A percentile compares a stretch with the other conserved stretches of the same genome.
Conservation (phyloP, 2,888 invertebrate species). For the Diplolepis rosae region DNA sequence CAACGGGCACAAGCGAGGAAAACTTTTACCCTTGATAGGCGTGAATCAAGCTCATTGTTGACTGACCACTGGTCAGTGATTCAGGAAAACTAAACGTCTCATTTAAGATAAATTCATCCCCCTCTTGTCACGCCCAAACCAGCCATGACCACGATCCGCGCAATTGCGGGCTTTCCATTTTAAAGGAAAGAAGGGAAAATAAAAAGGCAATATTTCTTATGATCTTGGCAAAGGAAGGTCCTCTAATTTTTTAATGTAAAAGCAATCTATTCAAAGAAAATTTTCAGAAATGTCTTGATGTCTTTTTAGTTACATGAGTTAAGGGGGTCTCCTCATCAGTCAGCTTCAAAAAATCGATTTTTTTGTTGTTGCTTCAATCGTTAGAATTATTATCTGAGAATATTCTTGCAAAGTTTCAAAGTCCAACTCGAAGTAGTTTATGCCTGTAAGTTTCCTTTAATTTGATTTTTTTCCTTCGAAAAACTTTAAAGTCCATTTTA, state of each 20-base stretch:
- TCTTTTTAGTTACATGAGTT: too few relatives aligned
- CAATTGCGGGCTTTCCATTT: slow-evolving; percentile 42
- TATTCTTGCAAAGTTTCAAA: too few relatives aligned
- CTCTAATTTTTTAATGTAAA: background rate
- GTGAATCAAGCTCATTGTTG: slow-evolving; percentile 44
- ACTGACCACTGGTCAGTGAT: slow-evolving; percentile 42
- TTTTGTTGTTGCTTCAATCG: too few relatives aligned
- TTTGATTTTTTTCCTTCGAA: too few relatives aligned
- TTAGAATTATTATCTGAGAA: too few relatives aligned
- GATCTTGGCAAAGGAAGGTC: background rate
- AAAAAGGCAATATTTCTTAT: background rate
- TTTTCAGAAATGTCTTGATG: too few relatives aligned
- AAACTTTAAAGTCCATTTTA: too few relatives aligned
- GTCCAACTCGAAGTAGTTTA: too few relatives aligned
- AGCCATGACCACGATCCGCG: slow-evolving; percentile 46
- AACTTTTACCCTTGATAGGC: slow-evolving; percentile 47
- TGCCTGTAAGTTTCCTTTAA: too few relatives aligned
- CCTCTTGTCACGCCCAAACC: slow-evolving; percentile 47
- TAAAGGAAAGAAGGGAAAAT: background rate
- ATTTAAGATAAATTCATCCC: slow-evolving; percentile 58
- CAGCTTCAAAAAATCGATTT: too few relatives aligned
- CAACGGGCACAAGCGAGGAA: slow-evolving; percentile 42
- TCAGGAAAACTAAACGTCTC: slow-evolving; percentile 60
- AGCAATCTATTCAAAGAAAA: background rate
- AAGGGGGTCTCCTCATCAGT: too few relatives aligned